These are phyloP conservation scores for Agapornis canus DNA, from an alignment of 2,797 vertebrate species.

Conservation along the genomic window DNA sequence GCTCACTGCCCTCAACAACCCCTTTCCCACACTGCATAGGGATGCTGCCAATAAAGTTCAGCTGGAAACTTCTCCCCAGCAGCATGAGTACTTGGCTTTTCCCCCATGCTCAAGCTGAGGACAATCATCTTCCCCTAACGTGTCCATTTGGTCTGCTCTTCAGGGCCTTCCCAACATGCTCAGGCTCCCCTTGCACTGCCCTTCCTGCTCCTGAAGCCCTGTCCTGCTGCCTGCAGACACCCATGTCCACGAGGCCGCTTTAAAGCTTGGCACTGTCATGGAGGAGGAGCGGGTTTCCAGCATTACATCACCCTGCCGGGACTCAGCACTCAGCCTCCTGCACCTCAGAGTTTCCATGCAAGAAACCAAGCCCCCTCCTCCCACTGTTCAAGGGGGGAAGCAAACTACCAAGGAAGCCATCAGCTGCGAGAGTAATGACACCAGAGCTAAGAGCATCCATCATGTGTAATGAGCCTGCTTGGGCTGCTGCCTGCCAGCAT, in stretches of 20 bases:
- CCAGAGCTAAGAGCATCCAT: conserved; percentile 8
- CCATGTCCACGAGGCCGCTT: conserved; percentile 41
- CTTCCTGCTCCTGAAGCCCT: not conserved
- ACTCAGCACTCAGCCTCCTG: conserved; percentile 8
- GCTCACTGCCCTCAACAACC: not conserved
- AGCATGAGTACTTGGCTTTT: not conserved
- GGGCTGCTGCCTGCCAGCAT: not conserved
- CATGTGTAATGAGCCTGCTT: not conserved
- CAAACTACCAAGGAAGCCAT: not conserved
- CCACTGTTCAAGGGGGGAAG: not conserved
- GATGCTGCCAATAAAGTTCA: not conserved
- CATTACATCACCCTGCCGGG: conserved; percentile 75
- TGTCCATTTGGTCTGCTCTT: not conserved
- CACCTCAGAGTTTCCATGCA: conserved; percentile 82
- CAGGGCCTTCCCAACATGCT: not conserved
- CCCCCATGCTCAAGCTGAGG: not conserved
- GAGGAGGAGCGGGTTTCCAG: conserved; percentile 66
- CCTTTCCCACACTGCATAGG: not conserved
- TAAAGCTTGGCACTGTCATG: conserved; percentile 76
- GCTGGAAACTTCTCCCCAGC: conserved; percentile 27
- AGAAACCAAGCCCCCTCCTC: conserved; percentile 36
- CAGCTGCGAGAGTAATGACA: not conserved
- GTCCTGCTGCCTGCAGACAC: not conserved
- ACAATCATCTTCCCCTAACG: not conserved
- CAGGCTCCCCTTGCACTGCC: not conserved